Percentiles rank a stretch among this genome's conserved stretches.
Evolutionary conservation across 2,888 invertebrate species (phyloP).

Genomic region (Gisinianus flammeolus): DNA sequence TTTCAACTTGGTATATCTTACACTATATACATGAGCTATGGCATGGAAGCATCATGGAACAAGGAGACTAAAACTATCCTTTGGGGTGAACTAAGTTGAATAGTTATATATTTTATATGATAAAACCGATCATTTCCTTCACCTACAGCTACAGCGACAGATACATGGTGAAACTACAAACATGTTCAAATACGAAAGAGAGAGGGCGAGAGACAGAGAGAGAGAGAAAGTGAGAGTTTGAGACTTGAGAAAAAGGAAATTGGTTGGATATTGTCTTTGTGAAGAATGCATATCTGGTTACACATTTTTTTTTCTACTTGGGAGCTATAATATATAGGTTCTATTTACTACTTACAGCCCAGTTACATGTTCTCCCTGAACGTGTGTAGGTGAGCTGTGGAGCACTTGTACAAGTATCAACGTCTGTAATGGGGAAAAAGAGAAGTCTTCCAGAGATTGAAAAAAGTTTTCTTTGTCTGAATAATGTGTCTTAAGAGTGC

Average conservation of each 20-base stretch:
- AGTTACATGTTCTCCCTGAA: neutral
- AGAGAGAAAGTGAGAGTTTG: neutral
- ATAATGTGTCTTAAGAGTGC: slow-evolving; percentile 53
- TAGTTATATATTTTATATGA: slow-evolving; percentile 8
- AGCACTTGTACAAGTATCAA: slow-evolving; percentile 42
- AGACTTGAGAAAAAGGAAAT: neutral
- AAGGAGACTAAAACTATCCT: slow-evolving; percentile 8
- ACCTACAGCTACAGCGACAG: neutral
- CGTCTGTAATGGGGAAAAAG: slow-evolving; percentile 45
- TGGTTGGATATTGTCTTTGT: slow-evolving; percentile 3
- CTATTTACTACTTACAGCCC: neutral
- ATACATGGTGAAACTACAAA: neutral
- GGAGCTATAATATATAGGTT: too few species aligned
- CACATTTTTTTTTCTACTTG: too few species aligned
- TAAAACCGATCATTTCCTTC: neutral
- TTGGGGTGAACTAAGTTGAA: neutral
- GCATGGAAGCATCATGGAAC: neutral
- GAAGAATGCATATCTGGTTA: neutral
- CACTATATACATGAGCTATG: neutral
- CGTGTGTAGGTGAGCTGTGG: slow-evolving; percentile 16
- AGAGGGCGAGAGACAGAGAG: neutral
- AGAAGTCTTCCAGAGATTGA: slow-evolving; percentile 42
- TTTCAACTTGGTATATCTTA: neutral
- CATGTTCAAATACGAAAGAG: too few species aligned
- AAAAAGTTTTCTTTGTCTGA: slow-evolving; percentile 51